These are phyloP conservation scores for Diarsia dahlii DNA, from an alignment of 2,888 invertebrate genomes.

Conservation along the genomic window DNA sequence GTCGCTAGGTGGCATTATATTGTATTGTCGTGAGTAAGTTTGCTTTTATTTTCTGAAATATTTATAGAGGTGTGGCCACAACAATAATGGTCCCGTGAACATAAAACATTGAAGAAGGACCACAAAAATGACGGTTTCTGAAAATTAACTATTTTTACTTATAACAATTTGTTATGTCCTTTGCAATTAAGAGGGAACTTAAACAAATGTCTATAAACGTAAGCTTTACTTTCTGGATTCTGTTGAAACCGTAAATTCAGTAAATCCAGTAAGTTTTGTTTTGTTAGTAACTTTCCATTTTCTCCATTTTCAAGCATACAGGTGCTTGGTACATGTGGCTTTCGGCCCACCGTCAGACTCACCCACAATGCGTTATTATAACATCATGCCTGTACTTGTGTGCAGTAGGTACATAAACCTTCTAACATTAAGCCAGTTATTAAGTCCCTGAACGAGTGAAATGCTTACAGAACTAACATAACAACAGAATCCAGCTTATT, in stretches of 20 bases:
- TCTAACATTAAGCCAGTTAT: neutral
- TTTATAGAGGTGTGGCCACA: neutral
- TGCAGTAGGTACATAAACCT: neutral
- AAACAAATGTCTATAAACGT: neutral
- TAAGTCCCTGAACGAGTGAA: neutral
- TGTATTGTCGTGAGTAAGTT: neutral
- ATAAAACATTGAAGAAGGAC: too few relatives aligned
- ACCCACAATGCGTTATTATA: neutral
- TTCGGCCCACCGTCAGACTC: neutral
- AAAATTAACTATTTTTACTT: neutral
- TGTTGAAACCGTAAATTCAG: neutral
- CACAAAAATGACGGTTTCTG: neutral
- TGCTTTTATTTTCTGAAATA: neutral
- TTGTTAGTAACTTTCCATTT: neutral
- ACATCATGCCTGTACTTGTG: neutral
- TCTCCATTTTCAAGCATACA: neutral
- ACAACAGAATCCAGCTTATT: neutral
- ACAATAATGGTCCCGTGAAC: neutral
- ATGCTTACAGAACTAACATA: neutral
- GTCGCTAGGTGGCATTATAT: slow-evolving; percentile 13
- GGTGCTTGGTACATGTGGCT: neutral
- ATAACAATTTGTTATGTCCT: neutral
- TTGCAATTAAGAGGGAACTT: neutral
- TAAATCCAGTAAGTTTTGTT: neutral
- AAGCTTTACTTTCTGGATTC: neutral